Evolutionary conservation across 2,888 invertebrate genomes (phyloP).

Genomic region (Eupithecia tripunctaria): DNA sequence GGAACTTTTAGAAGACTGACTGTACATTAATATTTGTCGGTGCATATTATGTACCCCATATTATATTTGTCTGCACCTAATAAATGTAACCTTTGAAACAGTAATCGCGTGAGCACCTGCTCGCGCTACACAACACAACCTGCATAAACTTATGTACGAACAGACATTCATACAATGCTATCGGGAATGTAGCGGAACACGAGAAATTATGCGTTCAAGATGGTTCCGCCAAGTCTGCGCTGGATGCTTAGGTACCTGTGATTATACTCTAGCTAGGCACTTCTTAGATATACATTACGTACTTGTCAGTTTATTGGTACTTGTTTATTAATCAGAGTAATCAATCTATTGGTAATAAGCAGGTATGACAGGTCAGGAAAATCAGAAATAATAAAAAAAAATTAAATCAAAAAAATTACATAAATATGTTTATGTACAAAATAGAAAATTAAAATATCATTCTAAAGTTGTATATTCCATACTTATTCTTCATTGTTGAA

Average conservation of each 20-base stretch:
- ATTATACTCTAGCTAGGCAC: neutral
- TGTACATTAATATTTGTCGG: neutral
- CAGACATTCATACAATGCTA: conserved; percentile 11
- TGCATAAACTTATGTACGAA: neutral
- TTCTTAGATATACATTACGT: neutral
- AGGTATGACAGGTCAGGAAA: too few species aligned
- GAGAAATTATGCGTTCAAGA: conserved; percentile 11
- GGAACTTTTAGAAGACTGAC: neutral
- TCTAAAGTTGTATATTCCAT: too few species aligned
- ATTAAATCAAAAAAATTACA: too few species aligned
- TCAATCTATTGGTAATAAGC: too few species aligned
- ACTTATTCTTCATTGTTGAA: too few species aligned
- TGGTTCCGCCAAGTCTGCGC: neutral
- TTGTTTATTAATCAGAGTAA: neutral
- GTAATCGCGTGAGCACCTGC: conserved; percentile 10
- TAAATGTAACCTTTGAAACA: conserved; percentile 6
- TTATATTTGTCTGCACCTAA: neutral
- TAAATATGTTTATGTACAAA: too few species aligned
- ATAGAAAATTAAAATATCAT: too few species aligned
- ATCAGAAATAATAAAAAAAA: too few species aligned
- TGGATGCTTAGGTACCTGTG: neutral
- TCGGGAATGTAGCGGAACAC: conserved; percentile 13
- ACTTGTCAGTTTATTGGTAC: neutral
- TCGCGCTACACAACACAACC: neutral
- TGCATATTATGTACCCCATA: too few species aligned